These are phyloP conservation scores for Habrosyne pyritoides DNA, from an alignment of 2,888 invertebrate genomes.

Conservation along the genomic window DNA sequence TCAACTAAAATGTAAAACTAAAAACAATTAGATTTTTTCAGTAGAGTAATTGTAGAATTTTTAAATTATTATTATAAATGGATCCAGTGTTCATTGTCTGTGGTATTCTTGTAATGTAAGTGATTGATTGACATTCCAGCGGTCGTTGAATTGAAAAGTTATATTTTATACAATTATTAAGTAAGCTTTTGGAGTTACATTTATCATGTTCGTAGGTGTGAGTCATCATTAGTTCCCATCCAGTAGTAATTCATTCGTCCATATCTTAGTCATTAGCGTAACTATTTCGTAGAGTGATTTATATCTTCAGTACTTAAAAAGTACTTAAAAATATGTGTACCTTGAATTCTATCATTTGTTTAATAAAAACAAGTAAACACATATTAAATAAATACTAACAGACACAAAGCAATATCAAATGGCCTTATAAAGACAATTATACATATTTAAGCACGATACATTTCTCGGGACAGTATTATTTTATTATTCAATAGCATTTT, in stretches of 20 bases:
- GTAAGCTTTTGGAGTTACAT: conserved; percentile 50
- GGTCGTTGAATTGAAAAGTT: conserved; percentile 32
- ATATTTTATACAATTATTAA: conserved; percentile 30
- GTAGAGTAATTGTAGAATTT: conserved; percentile 15
- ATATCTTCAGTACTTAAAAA: conserved; percentile 67
- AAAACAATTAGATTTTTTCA: conserved; percentile 12
- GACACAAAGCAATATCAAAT: conserved; percentile 63
- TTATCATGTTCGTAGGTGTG: conserved; percentile 33
- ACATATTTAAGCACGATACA: conserved; percentile 35
- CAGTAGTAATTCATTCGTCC: conserved; percentile 77
- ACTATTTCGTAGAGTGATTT: conserved; percentile 48
- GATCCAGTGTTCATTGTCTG: conserved; percentile 64
- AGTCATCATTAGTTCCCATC: conserved; percentile 58
- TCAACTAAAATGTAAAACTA: too few relatives aligned
- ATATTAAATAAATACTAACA: conserved; percentile 11
- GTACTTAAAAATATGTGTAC: conserved; percentile 56
- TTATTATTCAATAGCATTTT: conserved; percentile 48
- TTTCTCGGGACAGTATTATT: conserved; percentile 65
- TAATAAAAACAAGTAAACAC: conserved; percentile 23
- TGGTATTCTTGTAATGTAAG: conserved; percentile 50
- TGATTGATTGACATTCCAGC: conserved; percentile 56
- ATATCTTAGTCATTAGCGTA: conserved; percentile 79
- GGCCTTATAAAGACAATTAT: conserved; percentile 57
- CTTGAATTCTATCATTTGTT: conserved; percentile 22
- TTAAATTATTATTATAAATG: conserved; percentile 18